Percentiles rank a stretch among this genome's conserved stretches.
These are phyloP conservation scores for Brachycybe producta DNA, from an alignment of 2,888 invertebrate species.

Conservation along the genomic window DNA sequence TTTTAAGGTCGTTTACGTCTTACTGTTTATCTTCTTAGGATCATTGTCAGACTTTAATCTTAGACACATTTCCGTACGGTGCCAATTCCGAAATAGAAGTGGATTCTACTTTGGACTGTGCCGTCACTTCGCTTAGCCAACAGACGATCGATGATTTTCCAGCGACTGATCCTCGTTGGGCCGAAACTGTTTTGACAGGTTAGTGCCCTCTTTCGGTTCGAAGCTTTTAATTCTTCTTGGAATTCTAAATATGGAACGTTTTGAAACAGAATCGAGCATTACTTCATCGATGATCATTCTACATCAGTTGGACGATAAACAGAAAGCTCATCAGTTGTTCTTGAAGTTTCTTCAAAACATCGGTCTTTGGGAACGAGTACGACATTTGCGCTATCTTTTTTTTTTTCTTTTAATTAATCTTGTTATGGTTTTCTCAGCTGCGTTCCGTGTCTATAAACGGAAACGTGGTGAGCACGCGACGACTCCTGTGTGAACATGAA, in stretches of 20 bases:
- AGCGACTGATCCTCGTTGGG: conserved; percentile 72
- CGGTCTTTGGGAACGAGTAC: conserved; percentile 33
- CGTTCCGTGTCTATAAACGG: conserved; percentile 36
- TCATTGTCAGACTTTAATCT: conserved; percentile 36
- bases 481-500: conserved; percentile 54
- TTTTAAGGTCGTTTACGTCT: conserved; percentile 13
- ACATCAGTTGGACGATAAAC: conserved; percentile 77
- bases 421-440: conserved; percentile 31
- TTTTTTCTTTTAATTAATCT: background rate
- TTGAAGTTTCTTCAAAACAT: conserved; percentile 48
- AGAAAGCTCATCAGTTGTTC: conserved; percentile 61
- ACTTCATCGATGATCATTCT: conserved; percentile 69
- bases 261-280: conserved; percentile 43
- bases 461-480: conserved; percentile 42
- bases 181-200: conserved; percentile 38
- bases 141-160: conserved; percentile 78
- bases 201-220: no score
- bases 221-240: no score
- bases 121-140: conserved; percentile 53
- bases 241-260: no score
- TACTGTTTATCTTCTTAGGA: conserved; percentile 25
- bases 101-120: conserved; percentile 39
- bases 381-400: conserved; percentile 9
- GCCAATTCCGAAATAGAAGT: conserved; percentile 26
- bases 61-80: conserved; percentile 36